These are phyloP conservation scores for Gibbula magus DNA, from an alignment of 2,888 invertebrate species.

Conservation along the genomic window DNA sequence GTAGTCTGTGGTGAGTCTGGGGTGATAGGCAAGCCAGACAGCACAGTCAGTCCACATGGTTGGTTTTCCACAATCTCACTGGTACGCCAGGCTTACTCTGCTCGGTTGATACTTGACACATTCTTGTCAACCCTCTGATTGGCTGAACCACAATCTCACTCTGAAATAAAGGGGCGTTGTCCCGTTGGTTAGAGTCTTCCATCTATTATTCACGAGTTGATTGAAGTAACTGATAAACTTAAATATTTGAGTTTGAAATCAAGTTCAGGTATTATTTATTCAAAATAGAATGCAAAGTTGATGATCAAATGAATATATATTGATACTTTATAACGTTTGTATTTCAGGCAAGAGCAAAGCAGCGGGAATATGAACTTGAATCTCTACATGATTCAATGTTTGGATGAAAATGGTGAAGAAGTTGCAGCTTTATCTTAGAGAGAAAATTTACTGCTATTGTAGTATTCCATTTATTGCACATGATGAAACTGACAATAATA, in stretches of 20 bases:
- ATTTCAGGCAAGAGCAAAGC: slow-evolving; percentile 70
- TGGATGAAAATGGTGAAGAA: slow-evolving; percentile 56
- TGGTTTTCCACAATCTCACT: slow-evolving; percentile 18
- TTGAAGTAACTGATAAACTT: too few relatives aligned
- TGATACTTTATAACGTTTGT: slow-evolving; percentile 17
- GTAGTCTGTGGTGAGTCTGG: slow-evolving; percentile 16
- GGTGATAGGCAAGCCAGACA: slow-evolving; percentile 11
- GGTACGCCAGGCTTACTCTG: slow-evolving; percentile 7
- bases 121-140: not conserved
- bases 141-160: too few relatives aligned
- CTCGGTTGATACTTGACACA: not conserved
- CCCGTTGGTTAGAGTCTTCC: too few relatives aligned
- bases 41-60: slow-evolving; percentile 21
- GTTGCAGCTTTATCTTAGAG: not conserved
- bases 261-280: too few relatives aligned
- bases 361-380: slow-evolving; percentile 71
- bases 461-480: not conserved
- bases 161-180: too few relatives aligned
- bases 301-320: too few relatives aligned
- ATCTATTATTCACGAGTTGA: too few relatives aligned
- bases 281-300: too few relatives aligned
- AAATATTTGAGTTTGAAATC: too few relatives aligned
- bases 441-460: not conserved
- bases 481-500: too few relatives aligned
- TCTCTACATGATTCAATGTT: slow-evolving; percentile 74